Conservation (phyloP, 2,797 vertebrate species). For the Rhinatrema bivittatum region DNA sequence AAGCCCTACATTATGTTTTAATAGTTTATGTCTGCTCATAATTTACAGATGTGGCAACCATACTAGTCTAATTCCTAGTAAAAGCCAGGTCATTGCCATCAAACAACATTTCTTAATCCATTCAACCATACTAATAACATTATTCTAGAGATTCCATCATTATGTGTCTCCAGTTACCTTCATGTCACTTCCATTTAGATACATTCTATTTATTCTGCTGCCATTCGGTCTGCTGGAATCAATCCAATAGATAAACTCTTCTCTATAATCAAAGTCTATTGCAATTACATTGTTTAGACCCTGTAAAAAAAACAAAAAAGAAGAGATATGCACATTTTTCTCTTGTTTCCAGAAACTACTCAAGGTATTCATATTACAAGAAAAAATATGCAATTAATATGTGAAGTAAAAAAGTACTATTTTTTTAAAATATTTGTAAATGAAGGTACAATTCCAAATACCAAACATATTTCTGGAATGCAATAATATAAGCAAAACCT, state of each 20-base stretch:
- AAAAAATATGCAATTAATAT: no score
- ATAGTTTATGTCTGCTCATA: conserved; percentile 2
- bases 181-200: conserved; percentile 88
- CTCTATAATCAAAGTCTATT: conserved; percentile 96
- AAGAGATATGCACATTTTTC: neutral
- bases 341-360: neutral
- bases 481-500: no score
- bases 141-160: conserved; percentile 4
- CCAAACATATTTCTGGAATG: no score
- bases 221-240: conserved; percentile 93
- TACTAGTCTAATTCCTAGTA: neutral
- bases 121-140: neutral
- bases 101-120: conserved; percentile 3
- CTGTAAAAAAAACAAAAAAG: conserved; percentile 57
- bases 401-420: no score
- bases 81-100: neutral
- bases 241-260: conserved; percentile 97
- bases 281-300: conserved; percentile 95
- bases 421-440: no score
- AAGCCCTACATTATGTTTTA: neutral
- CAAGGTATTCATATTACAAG: neutral
- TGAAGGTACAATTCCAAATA: no score
- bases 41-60: neutral
- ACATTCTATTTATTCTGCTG: conserved; percentile 93
- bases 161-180: conserved; percentile 68